Conservation (phyloP, 2,113 vertebrate species). For the Micromys minutus region DNA sequence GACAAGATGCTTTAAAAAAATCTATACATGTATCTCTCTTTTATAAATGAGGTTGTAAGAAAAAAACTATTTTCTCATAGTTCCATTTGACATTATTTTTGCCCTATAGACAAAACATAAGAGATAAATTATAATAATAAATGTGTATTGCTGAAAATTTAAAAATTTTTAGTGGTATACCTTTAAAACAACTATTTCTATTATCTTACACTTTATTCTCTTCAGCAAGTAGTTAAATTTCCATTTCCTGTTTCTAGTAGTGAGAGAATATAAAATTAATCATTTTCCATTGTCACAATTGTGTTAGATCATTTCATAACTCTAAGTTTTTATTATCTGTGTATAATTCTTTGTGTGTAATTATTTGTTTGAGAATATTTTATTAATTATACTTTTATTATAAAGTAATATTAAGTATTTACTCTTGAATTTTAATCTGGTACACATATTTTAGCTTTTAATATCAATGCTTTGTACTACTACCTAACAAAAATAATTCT, state of each 20-base stretch:
- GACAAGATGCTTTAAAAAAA: no score
- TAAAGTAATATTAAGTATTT: background rate
- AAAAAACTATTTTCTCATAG: background rate
- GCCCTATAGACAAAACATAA: background rate
- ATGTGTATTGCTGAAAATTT: background rate
- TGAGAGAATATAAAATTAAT: background rate
- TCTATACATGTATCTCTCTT: no score
- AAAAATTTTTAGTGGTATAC: background rate
- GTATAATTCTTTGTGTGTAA: no score
- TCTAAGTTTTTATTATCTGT: background rate
- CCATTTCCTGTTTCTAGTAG: background rate
- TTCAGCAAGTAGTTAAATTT: background rate
- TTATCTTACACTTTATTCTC: background rate
- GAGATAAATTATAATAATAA: background rate
- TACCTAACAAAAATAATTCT: conserved; percentile 9
- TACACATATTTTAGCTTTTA: background rate
- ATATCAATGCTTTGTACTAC: background rate
- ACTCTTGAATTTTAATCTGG: background rate
- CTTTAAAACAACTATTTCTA: background rate
- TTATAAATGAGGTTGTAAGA: no score
- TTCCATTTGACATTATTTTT: background rate
- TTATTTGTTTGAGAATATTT: background rate
- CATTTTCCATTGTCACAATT: background rate
- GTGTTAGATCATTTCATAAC: no score
- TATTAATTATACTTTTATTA: background rate